phyloP scores from a whole-genome alignment of 92 coral and sea anemone genomes.

The Phymanthus crucifer region DNA sequence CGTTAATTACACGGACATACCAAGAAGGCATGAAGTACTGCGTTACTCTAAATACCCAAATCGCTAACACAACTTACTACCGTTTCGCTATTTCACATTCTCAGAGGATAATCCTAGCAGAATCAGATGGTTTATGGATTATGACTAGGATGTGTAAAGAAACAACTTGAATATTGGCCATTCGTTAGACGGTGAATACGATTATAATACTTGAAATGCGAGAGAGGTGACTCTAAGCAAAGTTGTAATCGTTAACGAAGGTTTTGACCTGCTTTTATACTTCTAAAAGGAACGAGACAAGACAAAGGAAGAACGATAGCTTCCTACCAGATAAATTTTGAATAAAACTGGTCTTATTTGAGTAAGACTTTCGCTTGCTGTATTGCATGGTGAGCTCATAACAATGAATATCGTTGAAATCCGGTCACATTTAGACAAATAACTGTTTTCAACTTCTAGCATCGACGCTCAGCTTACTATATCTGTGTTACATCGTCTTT shows the following conservation, averaged over 20 bases:
- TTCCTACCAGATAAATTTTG: not conserved
- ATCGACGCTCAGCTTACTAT: too few relatives aligned
- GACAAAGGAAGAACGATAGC: not conserved
- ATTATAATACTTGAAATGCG: not conserved
- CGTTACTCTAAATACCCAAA: not conserved
- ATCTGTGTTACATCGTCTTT: not conserved
- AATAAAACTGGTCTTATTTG: not conserved
- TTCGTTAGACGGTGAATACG: not conserved
- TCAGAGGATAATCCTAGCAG: not conserved
- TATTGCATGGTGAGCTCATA: not conserved
- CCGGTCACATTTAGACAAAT: constrained; percentile 5
- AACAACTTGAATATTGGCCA: not conserved
- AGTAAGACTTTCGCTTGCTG: constrained; percentile 1
- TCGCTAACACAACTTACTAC: not conserved
- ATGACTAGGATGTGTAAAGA: not conserved
- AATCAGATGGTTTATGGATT: not conserved
- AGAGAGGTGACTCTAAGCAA: not conserved
- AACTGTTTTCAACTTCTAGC: not conserved
- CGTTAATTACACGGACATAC: constrained; percentile 28
- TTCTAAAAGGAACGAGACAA: not conserved
- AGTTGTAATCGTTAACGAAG: not conserved
- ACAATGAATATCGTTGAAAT: not conserved
- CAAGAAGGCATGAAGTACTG: not conserved
- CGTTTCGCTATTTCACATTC: not conserved
- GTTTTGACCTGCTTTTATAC: not conserved